Evolutionary conservation across 2,113 vertebrate genomes (phyloP), one percentile per base, ranked within the genome.

Genomic region (Propithecus coquereli): DNA sequence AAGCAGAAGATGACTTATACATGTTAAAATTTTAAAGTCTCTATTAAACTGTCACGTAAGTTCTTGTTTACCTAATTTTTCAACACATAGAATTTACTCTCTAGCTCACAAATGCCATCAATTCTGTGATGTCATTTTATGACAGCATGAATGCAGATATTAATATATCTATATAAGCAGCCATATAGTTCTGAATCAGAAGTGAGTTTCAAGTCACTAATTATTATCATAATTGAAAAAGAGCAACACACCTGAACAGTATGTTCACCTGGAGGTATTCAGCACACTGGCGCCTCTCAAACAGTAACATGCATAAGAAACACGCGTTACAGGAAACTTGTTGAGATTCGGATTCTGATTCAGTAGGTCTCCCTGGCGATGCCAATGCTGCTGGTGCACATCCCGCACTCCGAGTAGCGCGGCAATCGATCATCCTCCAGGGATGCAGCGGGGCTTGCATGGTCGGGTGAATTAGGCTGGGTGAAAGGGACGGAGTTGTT

Each of bases 31-130:
- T 47, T 32, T 87, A 66, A 92, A 66, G 43, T 30, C 61, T 32
- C 22, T 47, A 94, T 92, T 90, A 93, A 94, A 87, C 50, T 50
- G 32, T 84, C 89, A 57, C 8, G 16, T 34, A 93, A 94, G 91
- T 65, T 61, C 80, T 50, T 71, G 81, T 65, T 81, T 92, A 61
- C 27, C n/a, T 83, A 77, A 88, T 76, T 96, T 90, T 93, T 82
- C 30, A 86, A 50, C 25, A 47, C 23, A 52, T 17, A 88, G 82
- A 94, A 89, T 91, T 84, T 54, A 87, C 73, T 77, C 18, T 77
- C 40, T 20, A 57, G 34, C 14, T 90, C 80, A 76, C 47, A 94
- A 76, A 93, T 40, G 27, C 18, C n/a, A 50, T 45, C 50, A 30
- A 30, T 80, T 83, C 77, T 45, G 18, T 71, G 43, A 89, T 8